Conservation (phyloP, 2,888 invertebrate species). For the Drosophila robusta region DNA sequence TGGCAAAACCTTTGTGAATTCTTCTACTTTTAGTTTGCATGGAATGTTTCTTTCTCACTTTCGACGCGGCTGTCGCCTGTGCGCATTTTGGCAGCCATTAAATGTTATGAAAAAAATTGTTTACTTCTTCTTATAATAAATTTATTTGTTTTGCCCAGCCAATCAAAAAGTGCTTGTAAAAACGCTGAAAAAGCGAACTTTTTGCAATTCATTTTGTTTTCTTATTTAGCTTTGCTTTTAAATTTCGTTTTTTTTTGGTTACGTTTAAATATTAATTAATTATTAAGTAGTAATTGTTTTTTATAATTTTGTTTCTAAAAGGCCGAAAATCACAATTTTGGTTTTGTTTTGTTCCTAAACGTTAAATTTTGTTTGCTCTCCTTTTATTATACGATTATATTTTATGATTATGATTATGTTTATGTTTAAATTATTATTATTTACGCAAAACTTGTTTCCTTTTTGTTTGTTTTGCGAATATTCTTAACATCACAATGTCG, state of each 20-base stretch:
- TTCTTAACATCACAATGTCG: constrained; percentile 81
- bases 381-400: constrained; percentile 30
- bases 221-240: constrained; percentile 36
- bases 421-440: constrained; percentile 42
- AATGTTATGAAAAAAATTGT: constrained; percentile 21
- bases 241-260: constrained; percentile 42
- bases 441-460: constrained; percentile 45
- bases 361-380: constrained; percentile 71
- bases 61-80: constrained; percentile 35
- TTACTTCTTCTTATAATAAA: not conserved
- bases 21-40: constrained; percentile 26
- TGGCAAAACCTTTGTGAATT: constrained; percentile 8
- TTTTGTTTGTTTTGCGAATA: constrained; percentile 46
- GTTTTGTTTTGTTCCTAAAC: constrained; percentile 81
- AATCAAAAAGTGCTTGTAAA: constrained; percentile 42
- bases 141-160: constrained; percentile 27
- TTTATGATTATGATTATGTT: constrained; percentile 23
- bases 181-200: constrained; percentile 43
- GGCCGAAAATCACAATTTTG: constrained; percentile 84
- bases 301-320: constrained; percentile 81
- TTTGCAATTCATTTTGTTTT: constrained; percentile 12
- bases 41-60: constrained; percentile 58
- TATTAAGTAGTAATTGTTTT: constrained; percentile 46
- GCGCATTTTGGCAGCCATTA: constrained; percentile 35
- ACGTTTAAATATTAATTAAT: constrained; percentile 56